Percentiles rank a stretch among this genome's conserved stretches.
Evolutionary conservation across 2,888 invertebrate species (phyloP).

Genomic region (Smittia sp.): DNA sequence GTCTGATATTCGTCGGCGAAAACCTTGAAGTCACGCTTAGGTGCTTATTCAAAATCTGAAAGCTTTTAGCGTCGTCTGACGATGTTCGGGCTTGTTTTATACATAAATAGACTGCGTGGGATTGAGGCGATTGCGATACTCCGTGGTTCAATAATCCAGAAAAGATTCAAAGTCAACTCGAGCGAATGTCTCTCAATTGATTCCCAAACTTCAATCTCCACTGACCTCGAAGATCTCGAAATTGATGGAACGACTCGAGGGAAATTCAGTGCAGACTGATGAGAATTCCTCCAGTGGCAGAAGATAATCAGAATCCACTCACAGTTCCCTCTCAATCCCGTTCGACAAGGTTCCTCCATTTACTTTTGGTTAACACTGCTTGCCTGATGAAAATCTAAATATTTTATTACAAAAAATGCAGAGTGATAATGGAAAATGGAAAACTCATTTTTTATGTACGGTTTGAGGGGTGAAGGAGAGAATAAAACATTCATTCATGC

Average conservation of each 20-base stretch:
- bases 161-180: too few relatives aligned
- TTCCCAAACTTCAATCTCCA: too few relatives aligned
- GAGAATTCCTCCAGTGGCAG: not conserved
- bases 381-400: conserved; percentile 37
- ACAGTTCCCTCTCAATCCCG: conserved; percentile 11
- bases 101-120: too few relatives aligned
- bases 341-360: conserved; percentile 40
- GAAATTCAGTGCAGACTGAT: not conserved
- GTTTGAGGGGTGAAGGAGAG: conserved; percentile 15
- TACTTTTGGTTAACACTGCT: conserved; percentile 16
- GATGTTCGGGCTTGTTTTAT: too few relatives aligned
- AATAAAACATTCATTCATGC: conserved; percentile 40
- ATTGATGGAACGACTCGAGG: too few relatives aligned
- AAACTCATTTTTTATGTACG: conserved; percentile 40
- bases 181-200: too few relatives aligned
- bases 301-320: conserved; percentile 24
- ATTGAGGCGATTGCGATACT: too few relatives aligned
- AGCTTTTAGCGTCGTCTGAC: not conserved
- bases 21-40: not conserved
- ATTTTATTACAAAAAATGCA: conserved; percentile 32
- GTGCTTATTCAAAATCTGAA: not conserved
- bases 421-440: conserved; percentile 31
- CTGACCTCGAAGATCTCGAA: too few relatives aligned
- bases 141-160: too few relatives aligned
- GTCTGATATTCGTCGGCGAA: not conserved